Evolutionary conservation across 2,888 invertebrate species (phyloP), one percentile per base, ranked within the genome.

Genomic region (Apomyelois bistriatella): DNA sequence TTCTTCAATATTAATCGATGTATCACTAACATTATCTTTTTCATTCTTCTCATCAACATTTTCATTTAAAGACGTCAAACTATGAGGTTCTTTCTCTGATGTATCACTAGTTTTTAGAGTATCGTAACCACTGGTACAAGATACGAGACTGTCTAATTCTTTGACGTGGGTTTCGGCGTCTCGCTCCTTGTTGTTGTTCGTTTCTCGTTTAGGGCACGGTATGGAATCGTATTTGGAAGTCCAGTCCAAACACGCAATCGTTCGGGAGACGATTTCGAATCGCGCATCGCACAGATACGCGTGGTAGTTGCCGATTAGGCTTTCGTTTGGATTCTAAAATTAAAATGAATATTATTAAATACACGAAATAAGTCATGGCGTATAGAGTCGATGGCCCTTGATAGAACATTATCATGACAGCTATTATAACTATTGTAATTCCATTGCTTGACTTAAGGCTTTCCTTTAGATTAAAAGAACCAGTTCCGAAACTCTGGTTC

Each of bases 281-380:
- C 95, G 92, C 0, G 98, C 97, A 77, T 97, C 96, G 72, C 94
- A 94, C 30, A 98, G 89, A 82, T 98, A 98, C 0, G 95, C 95
- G 83, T 96, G 95, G 79, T 95, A 95, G 79, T 96, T 96, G 32
- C 94, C 94, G 72, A 94, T 95, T 57, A 96, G 79, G 54, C 94
- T 95, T 60, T 95, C 95, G 72, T 88, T 87, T 57, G 90, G 86
- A 40, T 92, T 91, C 89, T 89, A 70, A 55, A 77, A 66, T 3
- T 8, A 53, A 41, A 48, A 49, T 13, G n/a, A n/a, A 48, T 41
- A 52, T 36, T 42, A 38, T 9, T 30, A 42, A 42, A 22, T 2
- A 5, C 22, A 22, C 2, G 22, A 22, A 3, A 22, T 22, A 22
- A 22, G 2, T 3, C 2, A 22, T 3, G 22, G 2, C 3, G 22